Percentiles rank a stretch among this genome's conserved stretches.
Evolutionary conservation across 2,888 invertebrate genomes (phyloP).

Genomic region (Sesia bembeciformis): DNA sequence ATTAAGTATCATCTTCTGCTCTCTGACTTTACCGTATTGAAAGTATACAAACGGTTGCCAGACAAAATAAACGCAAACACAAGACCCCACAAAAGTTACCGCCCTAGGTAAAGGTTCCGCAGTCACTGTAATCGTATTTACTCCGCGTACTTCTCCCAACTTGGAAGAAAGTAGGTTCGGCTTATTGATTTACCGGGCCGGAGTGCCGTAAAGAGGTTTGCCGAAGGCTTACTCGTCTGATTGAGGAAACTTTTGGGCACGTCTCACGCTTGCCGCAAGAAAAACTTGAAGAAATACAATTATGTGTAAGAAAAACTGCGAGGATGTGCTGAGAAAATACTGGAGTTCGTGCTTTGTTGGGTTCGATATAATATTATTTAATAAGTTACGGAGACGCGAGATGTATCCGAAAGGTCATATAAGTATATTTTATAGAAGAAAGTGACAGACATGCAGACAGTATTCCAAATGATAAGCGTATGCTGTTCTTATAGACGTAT

Average conservation of each 20-base stretch:
- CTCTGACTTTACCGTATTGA: too few relatives aligned
- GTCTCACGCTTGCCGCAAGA: background rate
- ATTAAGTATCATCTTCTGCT: too few relatives aligned
- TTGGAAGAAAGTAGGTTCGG: constrained; percentile 36
- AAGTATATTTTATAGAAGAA: too few relatives aligned
- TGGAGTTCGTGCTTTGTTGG: background rate
- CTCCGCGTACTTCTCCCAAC: constrained; percentile 12
- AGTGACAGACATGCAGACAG: too few relatives aligned
- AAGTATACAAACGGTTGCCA: too few relatives aligned
- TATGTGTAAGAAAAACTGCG: background rate
- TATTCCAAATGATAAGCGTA: too few relatives aligned
- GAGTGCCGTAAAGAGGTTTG: constrained; percentile 35
- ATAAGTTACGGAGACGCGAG: too few relatives aligned
- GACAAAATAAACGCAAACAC: background rate
- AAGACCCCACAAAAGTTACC: background rate
- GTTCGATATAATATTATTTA: background rate
- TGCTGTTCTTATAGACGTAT: too few relatives aligned
- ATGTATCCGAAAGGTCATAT: too few relatives aligned
- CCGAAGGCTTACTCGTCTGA: constrained; percentile 13
- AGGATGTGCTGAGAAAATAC: background rate
- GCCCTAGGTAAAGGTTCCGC: background rate
- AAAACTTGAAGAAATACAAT: constrained; percentile 3
- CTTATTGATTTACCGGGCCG: constrained; percentile 44
- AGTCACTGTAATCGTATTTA: background rate
- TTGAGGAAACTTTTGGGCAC: background rate